Percentiles rank a stretch among this genome's conserved stretches.
Conservation (phyloP, 2,888 invertebrate genomes). For the Caenorhabditis uteleia region DNA sequence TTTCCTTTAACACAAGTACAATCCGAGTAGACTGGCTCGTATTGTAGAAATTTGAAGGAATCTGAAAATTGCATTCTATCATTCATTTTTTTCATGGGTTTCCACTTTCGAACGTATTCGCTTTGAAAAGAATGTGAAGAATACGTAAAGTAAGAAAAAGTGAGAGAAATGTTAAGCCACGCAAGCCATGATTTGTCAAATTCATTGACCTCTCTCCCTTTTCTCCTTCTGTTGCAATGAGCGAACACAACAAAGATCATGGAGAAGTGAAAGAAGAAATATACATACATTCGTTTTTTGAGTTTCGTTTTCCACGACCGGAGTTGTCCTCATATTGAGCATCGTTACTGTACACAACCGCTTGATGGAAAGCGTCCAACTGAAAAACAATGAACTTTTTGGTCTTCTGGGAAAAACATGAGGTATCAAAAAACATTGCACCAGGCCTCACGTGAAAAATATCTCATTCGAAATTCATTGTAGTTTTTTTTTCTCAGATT, state of each 20-base stretch:
- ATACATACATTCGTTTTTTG: conserved; percentile 18
- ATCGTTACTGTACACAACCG: conserved; percentile 64
- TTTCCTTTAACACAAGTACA: conserved; percentile 54
- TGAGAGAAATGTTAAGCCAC: conserved; percentile 9
- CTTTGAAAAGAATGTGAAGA: not conserved
- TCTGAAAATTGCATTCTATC: conserved; percentile 36
- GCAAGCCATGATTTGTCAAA: conserved; percentile 10
- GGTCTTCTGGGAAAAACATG: not conserved
- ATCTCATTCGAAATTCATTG: conserved; percentile 6
- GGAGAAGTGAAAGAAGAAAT: conserved; percentile 1
- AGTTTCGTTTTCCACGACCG: conserved; percentile 23
- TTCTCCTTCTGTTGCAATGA: too few relatives aligned
- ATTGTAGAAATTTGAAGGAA: conserved; percentile 64
- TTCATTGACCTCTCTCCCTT: conserved; percentile 16
- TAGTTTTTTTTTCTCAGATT: too few relatives aligned
- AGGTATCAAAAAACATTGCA: conserved; percentile 2
- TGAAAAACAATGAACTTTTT: conserved; percentile 33
- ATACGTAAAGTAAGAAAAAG: not conserved
- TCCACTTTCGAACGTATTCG: not conserved
- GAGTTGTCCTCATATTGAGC: conserved; percentile 44
- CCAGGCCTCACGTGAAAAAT: too few relatives aligned
- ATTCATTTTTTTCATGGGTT: not conserved
- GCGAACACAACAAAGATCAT: conserved; percentile 5
- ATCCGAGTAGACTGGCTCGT: conserved; percentile 65
- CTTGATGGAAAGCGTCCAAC: conserved; percentile 68